These are phyloP conservation scores for Furnarius figulus DNA, from an alignment of 2,113 vertebrate species.

Conservation along the genomic window DNA sequence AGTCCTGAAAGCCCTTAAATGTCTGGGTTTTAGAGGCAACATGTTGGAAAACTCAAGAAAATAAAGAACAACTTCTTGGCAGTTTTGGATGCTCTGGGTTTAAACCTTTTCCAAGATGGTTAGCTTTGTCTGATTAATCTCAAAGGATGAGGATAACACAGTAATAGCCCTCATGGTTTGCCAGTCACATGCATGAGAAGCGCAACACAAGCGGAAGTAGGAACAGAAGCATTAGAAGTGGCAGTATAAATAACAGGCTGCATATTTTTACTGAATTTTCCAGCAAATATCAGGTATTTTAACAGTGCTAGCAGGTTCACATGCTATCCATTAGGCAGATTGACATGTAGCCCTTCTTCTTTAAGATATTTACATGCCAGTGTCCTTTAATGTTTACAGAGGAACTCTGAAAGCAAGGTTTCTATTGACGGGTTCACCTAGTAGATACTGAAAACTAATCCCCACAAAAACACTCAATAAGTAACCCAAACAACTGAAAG, in stretches of 20 bases:
- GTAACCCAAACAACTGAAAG: neutral
- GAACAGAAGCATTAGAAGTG: neutral
- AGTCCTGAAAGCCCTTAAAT: neutral
- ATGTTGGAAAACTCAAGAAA: neutral
- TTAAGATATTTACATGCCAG: neutral
- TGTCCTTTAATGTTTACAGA: neutral
- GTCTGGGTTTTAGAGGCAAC: neutral
- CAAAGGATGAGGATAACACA: neutral
- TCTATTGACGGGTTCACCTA: neutral
- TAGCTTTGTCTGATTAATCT: neutral
- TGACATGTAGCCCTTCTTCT: neutral
- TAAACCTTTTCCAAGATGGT: neutral
- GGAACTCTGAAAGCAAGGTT: neutral
- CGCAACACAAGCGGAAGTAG: neutral
- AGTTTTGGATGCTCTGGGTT: neutral
- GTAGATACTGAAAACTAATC: neutral
- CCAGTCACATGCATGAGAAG: neutral
- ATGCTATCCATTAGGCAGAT: neutral
- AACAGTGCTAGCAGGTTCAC: neutral
- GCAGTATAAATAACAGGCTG: neutral
- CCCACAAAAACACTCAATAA: neutral
- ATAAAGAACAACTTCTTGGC: neutral
- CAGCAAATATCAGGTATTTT: neutral
- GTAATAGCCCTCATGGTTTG: neutral
- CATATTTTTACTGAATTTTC: neutral